Base-by-base conservation (phyloP, 2,797 vertebrate species). In the Poecile montanus region DNA sequence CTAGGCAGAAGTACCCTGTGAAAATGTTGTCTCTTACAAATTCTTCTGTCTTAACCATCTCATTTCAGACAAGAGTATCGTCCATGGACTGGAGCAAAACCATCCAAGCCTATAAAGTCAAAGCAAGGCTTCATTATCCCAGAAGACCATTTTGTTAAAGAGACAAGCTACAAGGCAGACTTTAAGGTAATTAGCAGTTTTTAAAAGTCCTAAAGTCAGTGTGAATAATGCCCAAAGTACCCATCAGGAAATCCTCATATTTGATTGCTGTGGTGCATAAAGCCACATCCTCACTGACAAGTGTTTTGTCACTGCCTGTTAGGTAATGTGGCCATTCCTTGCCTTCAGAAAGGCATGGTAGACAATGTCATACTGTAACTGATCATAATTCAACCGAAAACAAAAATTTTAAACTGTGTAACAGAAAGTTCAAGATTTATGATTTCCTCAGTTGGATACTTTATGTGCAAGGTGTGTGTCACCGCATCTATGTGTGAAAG, bases 161-260 rank as follows among this genome's bases (percentile, higher is more conserved):
- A 99, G 93, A 97, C 98, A 97, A 98, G 98, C 97, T 98, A 99
- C 94, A 98, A 98, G 96, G 98, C 98, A 25, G 97, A 98, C 96
- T 99, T 98, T 97, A 98, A 98, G 96, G 98, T 98, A 74, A 99
- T 98, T 50, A 60, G 85, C 20, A 4, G 42, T 91, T 97, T 92
- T 97, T 91, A 70, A 97, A 79, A 83, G 80, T 40, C 30, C 32
- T 51, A 17, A n/a, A 71, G 36, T 76, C 72, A 21, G 2, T 32
- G 14, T 45, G 50, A 63, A 36, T 72, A 62, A 65, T 92, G 21
- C 27, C 36, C 54, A 29, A 68, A 85, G 20, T 23, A 65, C 1
- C 2, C 56, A 38, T 44, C 26, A 62, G 66, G 50, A 89, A 10
- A 3, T 61, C 45, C 17, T 90, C 16, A 11, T 25, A 30, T 77